Evolutionary conservation across 2,113 vertebrate species (phyloP).

Genomic region (Bos indicus): DNA sequence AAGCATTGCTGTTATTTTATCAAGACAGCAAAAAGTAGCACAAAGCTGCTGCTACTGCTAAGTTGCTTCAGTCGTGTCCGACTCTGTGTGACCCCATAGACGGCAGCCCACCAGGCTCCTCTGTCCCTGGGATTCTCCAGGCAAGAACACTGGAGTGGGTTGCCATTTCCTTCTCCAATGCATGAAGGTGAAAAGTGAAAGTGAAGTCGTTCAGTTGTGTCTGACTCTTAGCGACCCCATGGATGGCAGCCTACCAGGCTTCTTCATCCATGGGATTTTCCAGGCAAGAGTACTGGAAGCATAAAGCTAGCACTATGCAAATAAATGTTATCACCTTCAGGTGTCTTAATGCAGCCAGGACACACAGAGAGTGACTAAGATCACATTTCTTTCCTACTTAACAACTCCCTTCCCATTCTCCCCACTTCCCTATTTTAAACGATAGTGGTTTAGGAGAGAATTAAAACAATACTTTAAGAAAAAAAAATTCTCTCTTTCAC

Average conservation of each 20-base stretch:
- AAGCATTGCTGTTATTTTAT: constrained; percentile 11
- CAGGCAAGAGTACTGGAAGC: not conserved
- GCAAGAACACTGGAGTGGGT: too few relatives aligned
- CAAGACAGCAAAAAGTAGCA: constrained; percentile 70
- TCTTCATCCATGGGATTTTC: too few relatives aligned
- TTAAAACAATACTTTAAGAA: not conserved
- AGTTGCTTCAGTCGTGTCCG: too few relatives aligned
- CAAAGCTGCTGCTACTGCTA: constrained; percentile 16
- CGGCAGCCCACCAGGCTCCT: too few relatives aligned
- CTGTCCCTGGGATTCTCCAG: too few relatives aligned
- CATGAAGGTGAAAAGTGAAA: too few relatives aligned
- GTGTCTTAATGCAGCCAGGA: not conserved
- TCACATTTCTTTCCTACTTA: not conserved
- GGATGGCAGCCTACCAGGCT: too few relatives aligned
- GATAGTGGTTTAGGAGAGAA: rapidly evolving
- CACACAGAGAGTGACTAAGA: not conserved
- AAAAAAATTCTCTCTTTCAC: not conserved
- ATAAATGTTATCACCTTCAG: not conserved
- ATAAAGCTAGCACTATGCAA: constrained; percentile 29
- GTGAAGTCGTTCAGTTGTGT: too few relatives aligned
- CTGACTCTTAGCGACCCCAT: too few relatives aligned
- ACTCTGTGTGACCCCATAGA: too few relatives aligned
- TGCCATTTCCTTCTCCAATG: too few relatives aligned
- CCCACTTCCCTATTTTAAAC: not conserved
- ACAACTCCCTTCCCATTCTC: not conserved